phyloP scores from a whole-genome alignment of 53 echinoderm and acorn worm species.

The Antedon mediterranea region DNA sequence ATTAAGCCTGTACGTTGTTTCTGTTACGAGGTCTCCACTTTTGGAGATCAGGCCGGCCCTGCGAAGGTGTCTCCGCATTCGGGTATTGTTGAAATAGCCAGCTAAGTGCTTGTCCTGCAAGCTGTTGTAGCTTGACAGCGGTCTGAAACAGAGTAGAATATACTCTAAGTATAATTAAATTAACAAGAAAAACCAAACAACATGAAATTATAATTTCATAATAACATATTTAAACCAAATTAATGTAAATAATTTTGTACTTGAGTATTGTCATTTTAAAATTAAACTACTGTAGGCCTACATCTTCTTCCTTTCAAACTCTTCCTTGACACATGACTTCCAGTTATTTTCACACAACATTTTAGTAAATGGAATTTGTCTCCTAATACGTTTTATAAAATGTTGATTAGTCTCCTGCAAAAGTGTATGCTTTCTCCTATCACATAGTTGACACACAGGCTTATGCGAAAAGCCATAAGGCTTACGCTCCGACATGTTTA shows the following conservation, averaged over 20 bases:
- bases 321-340: background rate
- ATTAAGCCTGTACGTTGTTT: conserved; percentile 71
- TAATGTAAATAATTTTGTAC: too few relatives aligned
- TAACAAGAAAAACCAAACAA: too few relatives aligned
- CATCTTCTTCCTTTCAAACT: background rate
- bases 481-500: background rate
- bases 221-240: too few relatives aligned
- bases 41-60: conserved; percentile 71
- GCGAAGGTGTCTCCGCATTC: conserved; percentile 74
- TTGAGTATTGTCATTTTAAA: too few relatives aligned
- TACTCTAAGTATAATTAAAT: too few relatives aligned
- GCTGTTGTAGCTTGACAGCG: conserved; percentile 84
- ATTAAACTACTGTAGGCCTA: background rate
- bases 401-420: background rate
- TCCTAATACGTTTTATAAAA: background rate
- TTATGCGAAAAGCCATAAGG: background rate
- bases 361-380: background rate
- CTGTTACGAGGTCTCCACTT: conserved; percentile 70
- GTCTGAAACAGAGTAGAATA: conserved; percentile 30
- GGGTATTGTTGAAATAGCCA: conserved; percentile 91
- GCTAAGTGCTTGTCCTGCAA: conserved; percentile 93
- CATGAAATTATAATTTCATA: too few relatives aligned
- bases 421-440: background rate
- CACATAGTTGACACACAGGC: background rate
- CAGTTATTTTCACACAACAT: background rate